Base-by-base conservation (phyloP, 1,140 invertebrate species). In the Frieseomelitta varia region DNA sequence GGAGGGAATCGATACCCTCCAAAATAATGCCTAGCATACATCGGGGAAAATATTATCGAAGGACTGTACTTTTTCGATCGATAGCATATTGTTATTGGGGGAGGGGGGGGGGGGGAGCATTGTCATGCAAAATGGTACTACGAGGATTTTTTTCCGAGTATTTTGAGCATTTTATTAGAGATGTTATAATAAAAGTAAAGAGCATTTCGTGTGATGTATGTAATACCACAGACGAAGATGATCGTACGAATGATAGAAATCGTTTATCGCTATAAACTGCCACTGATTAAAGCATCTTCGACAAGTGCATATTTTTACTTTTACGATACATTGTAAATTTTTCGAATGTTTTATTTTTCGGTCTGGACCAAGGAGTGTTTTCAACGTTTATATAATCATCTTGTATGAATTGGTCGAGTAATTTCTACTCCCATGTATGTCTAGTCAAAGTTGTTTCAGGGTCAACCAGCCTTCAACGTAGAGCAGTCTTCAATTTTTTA, bases 141-240 rank as follows among this genome's bases (percentile, higher is more conserved):
- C 74, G 65, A 72, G 21, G 15, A 53, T 47, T 72, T 79, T 85
- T 88, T 89, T 88, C 85, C 69, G 63, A 83, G 65, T 47, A 86
- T 86, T 85, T 89, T 80, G 79, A 79, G 65, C 55, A 58, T 85
- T 88, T 84, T 88, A 85, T n/a, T 81, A 77, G 65, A 61, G 51
- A 63, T 79, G 72, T 72, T 61, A 85, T 71, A 21, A 79, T 56
- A 24, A 85, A 65, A 24, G 27, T 74, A 67, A 78, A 78, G 76
- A 47, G 76, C 63, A 78, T 78, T 78, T 67, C 61, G 47, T 65
- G 11, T 82, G 71, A 86, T 77, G 53, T 34, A 85, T 85, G 85
- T 81, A 87, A 75, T 85, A 79, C 67, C 72, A 69, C 58, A 76
- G 51, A 79, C 14, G 56, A 47, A 80, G 19, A 79, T 24, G 39